A percentile compares a stretch with the other conserved stretches of the same genome.
phyloP scores from a whole-genome alignment of 92 coral and sea anemone genomes.

The Plumapathes pennacea region DNA sequence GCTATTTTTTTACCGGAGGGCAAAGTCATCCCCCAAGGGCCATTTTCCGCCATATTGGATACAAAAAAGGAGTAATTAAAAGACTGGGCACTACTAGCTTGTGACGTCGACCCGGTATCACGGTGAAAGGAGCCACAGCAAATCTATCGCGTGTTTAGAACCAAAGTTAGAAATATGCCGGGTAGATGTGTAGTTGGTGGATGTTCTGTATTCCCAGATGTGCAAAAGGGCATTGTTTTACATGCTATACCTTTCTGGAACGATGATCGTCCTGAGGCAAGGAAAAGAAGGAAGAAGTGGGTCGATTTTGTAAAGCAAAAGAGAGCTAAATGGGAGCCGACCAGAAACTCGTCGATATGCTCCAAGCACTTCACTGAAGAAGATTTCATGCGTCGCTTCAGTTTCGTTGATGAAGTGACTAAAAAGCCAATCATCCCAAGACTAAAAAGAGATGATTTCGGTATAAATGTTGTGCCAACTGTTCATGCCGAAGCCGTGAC shows the following conservation, averaged over 20 bases:
- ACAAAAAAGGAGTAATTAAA: too few relatives aligned
- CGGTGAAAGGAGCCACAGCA: too few relatives aligned
- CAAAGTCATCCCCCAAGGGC: too few relatives aligned
- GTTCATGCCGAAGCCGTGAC: background rate
- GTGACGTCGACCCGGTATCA: too few relatives aligned
- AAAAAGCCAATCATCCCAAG: slow-evolving; percentile 1
- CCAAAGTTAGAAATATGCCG: slow-evolving; percentile 43
- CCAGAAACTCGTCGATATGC: slow-evolving; percentile 6
- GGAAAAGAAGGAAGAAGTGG: slow-evolving; percentile 26
- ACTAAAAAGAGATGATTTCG: slow-evolving; percentile 13
- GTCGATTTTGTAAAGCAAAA: slow-evolving; percentile 20
- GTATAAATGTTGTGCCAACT: slow-evolving; percentile 3
- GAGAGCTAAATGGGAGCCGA: slow-evolving; percentile 8
- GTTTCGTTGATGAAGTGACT: background rate
- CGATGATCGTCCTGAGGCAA: slow-evolving; percentile 34
- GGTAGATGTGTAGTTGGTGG: slow-evolving; percentile 57
- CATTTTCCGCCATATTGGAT: too few relatives aligned
- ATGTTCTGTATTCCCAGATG: slow-evolving; percentile 34
- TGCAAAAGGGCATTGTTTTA: slow-evolving; percentile 20
- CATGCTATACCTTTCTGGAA: slow-evolving; percentile 19
- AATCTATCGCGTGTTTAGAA: too few relatives aligned
- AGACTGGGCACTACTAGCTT: too few relatives aligned
- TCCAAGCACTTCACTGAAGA: slow-evolving; percentile 13
- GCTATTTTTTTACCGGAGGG: too few relatives aligned
- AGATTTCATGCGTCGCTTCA: background rate